These are phyloP conservation scores for Tautogolabrus adspersus DNA, from an alignment of 2,113 vertebrate species.

Conservation along the genomic window DNA sequence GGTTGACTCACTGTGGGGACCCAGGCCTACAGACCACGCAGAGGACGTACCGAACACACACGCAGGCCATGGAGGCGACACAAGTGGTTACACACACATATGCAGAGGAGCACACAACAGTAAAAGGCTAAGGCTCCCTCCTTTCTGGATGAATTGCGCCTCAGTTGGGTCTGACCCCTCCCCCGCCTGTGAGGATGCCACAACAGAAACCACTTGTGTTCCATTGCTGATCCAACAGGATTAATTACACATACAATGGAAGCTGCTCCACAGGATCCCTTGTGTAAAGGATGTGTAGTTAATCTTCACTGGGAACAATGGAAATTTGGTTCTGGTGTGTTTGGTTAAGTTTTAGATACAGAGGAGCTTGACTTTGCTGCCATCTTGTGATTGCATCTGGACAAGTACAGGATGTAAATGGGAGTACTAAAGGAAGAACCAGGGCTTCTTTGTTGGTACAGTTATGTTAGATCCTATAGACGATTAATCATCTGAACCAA, in stretches of 20 bases:
- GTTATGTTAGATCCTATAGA: slow-evolving; percentile 1
- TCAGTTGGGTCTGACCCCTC: slow-evolving; percentile 34
- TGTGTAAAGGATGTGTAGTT: slow-evolving; percentile 60
- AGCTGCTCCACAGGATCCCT: slow-evolving; percentile 56
- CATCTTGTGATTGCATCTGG: slow-evolving; percentile 78
- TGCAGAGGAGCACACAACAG: slow-evolving; percentile 18
- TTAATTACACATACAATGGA: slow-evolving; percentile 76
- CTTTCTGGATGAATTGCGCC: slow-evolving; percentile 59
- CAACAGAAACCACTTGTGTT: slow-evolving; percentile 67
- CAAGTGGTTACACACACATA: slow-evolving; percentile 51
- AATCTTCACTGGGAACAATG: slow-evolving; percentile 72
- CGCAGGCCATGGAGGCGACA: slow-evolving; percentile 26
- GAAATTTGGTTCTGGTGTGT: slow-evolving; percentile 49
- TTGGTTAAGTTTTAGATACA: slow-evolving; percentile 39
- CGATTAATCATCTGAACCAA: not conserved
- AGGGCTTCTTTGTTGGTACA: not conserved
- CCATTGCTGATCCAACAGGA: slow-evolving; percentile 69
- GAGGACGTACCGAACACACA: slow-evolving; percentile 42
- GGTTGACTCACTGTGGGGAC: slow-evolving; percentile 66
- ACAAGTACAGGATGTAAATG: slow-evolving; percentile 61
- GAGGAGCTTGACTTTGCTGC: slow-evolving; percentile 76
- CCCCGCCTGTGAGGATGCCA: slow-evolving; percentile 29
- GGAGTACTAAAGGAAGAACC: not conserved
- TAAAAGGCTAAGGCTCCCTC: slow-evolving; percentile 17
- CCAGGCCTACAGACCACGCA: slow-evolving; percentile 38